Base-by-base conservation (phyloP, 2,797 vertebrate species). In the Takifugu rubripes region DNA sequence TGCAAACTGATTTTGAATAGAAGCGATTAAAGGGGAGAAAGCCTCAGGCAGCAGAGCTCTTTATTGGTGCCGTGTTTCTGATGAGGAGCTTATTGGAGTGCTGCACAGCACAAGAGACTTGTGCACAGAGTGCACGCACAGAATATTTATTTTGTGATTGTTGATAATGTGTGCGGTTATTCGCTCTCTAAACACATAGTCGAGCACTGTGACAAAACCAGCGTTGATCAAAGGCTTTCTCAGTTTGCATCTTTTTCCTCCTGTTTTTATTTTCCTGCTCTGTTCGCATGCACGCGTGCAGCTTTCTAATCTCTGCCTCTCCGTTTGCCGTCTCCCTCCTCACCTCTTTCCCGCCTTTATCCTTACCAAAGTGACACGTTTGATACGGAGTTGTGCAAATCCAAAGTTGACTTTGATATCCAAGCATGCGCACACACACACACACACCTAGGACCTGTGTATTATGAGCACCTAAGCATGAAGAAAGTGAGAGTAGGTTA, bases 321-420 rank as follows among this genome's bases (percentile, higher is more conserved):
- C 9, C 15, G 21, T 10, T 27, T 46, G 4, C 29, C 40, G 1
- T 56, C 53, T 43, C 2, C 43, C 52, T 70, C 54, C 63, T 0
- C 21, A 2, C 59, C 17, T 61, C 42, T 72, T 52, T 54, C 42
- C 54, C 45, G 49, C 25, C 59, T 59, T 68, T 36, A 67, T 60
- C 52, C 43, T 16, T 66, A 17, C 44, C 59, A 72, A 50, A 68
- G 55, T 60, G 59, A 58, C 56, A 69, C 49, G 61, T 66, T 54
- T 9, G 8, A 21, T 44, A 44, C 59, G 36, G 62, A 40, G 44
- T 64, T 58, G 56, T 51, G 48, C 56, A 59, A 63, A 73, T 54
- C 46, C 27, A 54, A 54, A 65, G 56, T 57, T 6, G 49, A 68
- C 71, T 79, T 68, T 72, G 61, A 77, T 50, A 49, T 26, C 4